phyloP scores from a whole-genome alignment of 2,113 vertebrate genomes.

The Amphiprion percula region DNA sequence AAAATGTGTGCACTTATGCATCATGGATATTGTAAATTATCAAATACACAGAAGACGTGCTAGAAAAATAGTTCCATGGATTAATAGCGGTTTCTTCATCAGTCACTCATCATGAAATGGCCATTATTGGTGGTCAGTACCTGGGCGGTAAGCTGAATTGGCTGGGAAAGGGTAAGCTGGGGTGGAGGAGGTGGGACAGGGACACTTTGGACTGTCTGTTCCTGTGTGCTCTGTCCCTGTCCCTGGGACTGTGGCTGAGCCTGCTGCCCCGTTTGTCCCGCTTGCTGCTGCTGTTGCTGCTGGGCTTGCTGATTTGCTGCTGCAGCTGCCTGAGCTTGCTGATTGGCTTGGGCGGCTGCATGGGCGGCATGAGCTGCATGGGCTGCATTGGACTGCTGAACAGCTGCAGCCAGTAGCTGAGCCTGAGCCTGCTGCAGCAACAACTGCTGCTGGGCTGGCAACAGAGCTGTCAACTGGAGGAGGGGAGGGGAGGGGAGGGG shows the following conservation, averaged over 20 bases:
- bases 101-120: constrained; percentile 35
- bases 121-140: constrained; percentile 81
- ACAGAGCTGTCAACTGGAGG: constrained; percentile 89
- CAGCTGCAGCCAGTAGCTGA: constrained; percentile 92
- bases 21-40: constrained; percentile 53
- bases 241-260: constrained; percentile 79
- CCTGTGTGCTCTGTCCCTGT: constrained; percentile 84
- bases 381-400: constrained; percentile 86
- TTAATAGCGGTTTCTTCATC: constrained; percentile 37
- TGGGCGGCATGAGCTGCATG: constrained; percentile 81
- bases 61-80: constrained; percentile 15
- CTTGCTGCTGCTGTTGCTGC: constrained; percentile 81
- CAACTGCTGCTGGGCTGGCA: constrained; percentile 93
- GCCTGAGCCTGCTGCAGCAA: constrained; percentile 93
- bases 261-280: constrained; percentile 75
- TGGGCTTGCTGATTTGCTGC: constrained; percentile 84
- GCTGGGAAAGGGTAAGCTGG: constrained; percentile 92
- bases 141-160: constrained; percentile 96
- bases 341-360: constrained; percentile 82
- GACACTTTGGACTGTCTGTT: constrained; percentile 81
- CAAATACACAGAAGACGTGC: constrained; percentile 3
- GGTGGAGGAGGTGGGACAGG: constrained; percentile 88
- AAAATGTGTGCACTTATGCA: constrained; percentile 25
- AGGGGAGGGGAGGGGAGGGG: constrained; percentile 1
- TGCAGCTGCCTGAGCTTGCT: constrained; percentile 84